Evolutionary conservation across 92 coral and sea anemone genomes (phyloP).

Genomic region (Heteractis magnifica): DNA sequence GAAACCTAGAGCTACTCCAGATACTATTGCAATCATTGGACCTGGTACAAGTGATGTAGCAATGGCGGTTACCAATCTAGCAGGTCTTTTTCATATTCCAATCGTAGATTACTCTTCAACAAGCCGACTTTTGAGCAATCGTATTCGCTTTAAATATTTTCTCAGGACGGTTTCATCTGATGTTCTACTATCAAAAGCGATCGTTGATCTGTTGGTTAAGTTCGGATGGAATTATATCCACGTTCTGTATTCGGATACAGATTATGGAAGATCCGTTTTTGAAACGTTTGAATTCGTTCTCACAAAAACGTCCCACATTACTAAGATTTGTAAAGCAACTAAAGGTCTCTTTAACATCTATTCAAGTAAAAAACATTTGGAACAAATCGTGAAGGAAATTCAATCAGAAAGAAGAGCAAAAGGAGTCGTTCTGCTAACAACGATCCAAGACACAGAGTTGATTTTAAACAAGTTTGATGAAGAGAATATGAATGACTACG

Average conservation of each 20-base stretch:
- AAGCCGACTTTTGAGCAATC: slow-evolving; percentile 77
- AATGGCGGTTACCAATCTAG: slow-evolving; percentile 82
- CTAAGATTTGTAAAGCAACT: slow-evolving; percentile 69
- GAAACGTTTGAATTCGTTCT: slow-evolving; percentile 74
- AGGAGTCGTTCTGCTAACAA: slow-evolving; percentile 69
- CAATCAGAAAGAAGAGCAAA: slow-evolving; percentile 48
- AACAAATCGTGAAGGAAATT: slow-evolving; percentile 40
- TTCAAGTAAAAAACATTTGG: slow-evolving; percentile 31
- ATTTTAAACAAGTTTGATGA: slow-evolving; percentile 50
- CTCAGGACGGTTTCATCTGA: slow-evolving; percentile 82
- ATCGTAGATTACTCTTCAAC: slow-evolving; percentile 74
- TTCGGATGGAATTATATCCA: slow-evolving; percentile 78
- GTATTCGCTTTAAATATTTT: slow-evolving; percentile 76
- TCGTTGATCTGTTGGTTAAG: slow-evolving; percentile 63
- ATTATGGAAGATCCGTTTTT: slow-evolving; percentile 82
- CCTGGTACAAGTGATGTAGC: slow-evolving; percentile 79
- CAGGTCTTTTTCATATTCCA: slow-evolving; percentile 86
- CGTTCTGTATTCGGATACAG: slow-evolving; percentile 83
- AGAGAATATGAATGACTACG: slow-evolving; percentile 55
- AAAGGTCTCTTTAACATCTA: slow-evolving; percentile 60
- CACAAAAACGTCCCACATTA: slow-evolving; percentile 24
- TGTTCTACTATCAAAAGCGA: slow-evolving; percentile 61
- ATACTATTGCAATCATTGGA: slow-evolving; percentile 74
- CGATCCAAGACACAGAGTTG: slow-evolving; percentile 66
- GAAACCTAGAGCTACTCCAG: slow-evolving; percentile 20